A percentile compares a stretch with the other conserved stretches of the same genome.
These are phyloP conservation scores for Drosophila kepulauana DNA, from an alignment of 1,140 invertebrate genomes.

Conservation along the genomic window DNA sequence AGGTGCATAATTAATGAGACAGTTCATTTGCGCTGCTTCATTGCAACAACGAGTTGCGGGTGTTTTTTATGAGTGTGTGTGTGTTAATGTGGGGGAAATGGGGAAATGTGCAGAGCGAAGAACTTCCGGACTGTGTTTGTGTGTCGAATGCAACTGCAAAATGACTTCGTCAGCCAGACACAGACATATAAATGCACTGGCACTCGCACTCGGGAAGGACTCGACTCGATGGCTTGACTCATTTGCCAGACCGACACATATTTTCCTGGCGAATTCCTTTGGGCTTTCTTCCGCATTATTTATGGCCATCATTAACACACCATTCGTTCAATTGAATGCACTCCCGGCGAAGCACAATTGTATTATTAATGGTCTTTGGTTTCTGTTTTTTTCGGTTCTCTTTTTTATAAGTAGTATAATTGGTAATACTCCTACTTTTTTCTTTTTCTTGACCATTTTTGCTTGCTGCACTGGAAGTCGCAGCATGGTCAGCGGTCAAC, in stretches of 20 bases:
- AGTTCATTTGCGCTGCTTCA: conserved; percentile 19
- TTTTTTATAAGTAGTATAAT: conserved; percentile 26
- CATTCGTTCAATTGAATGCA: not conserved
- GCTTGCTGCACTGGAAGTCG: conserved; percentile 50
- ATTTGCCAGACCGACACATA: conserved; percentile 15
- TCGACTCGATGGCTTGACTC: conserved; percentile 20
- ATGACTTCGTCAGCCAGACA: conserved; percentile 5
- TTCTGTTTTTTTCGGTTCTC: conserved; percentile 33
- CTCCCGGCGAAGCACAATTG: conserved; percentile 3
- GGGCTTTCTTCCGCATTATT: conserved; percentile 44
- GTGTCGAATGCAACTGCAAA: conserved; percentile 4
- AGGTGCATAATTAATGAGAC: conserved; percentile 28
- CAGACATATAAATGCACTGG: conserved; percentile 12
- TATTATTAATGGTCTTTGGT: conserved; percentile 58
- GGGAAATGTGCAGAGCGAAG: conserved; percentile 1
- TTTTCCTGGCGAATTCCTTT: conserved; percentile 8
- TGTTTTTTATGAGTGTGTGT: not conserved
- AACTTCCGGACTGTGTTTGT: conserved; percentile 8
- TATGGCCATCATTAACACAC: conserved; percentile 39
- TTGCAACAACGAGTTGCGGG: not conserved
- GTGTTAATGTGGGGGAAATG: conserved; percentile 1
- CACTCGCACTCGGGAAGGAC: not conserved
- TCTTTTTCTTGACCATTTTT: conserved; percentile 36
- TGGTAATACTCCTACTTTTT: conserved; percentile 46
- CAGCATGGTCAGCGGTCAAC: conserved; percentile 49